Percentiles rank a stretch among this genome's conserved stretches.
phyloP scores from a whole-genome alignment of 2,888 invertebrate species.

The Antitype chi region DNA sequence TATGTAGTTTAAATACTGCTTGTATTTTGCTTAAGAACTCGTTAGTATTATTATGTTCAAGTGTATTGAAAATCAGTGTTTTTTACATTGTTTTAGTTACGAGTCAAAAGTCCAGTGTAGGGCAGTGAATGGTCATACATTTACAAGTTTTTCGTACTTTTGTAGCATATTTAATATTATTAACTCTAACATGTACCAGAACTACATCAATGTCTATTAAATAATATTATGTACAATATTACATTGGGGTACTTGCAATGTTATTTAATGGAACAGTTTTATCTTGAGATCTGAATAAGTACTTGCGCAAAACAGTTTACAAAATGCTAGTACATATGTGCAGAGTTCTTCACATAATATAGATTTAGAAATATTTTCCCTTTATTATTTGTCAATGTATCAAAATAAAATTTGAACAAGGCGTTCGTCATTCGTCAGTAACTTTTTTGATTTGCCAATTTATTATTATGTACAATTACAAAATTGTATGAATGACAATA shows the following conservation, averaged over 20 bases:
- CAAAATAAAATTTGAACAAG: conserved; percentile 4
- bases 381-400: conserved; percentile 3
- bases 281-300: conserved; percentile 3
- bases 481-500: conserved; percentile 63
- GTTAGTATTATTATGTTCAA: conserved; percentile 35
- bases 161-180: neutral
- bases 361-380: neutral
- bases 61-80: conserved; percentile 50
- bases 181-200: conserved; percentile 27
- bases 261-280: conserved; percentile 5
- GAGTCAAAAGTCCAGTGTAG: conserved; percentile 50
- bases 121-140: conserved; percentile 57
- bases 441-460: conserved; percentile 12
- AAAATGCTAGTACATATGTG: conserved; percentile 1
- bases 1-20: conserved; percentile 46
- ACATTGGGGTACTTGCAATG: conserved; percentile 9
- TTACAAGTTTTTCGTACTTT: conserved; percentile 9
- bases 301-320: neutral
- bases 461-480: conserved; percentile 45
- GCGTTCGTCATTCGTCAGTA: neutral
- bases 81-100: conserved; percentile 56
- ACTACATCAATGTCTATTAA: conserved; percentile 21
- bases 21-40: conserved; percentile 46
- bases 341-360: neutral
- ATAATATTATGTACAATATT: conserved; percentile 33